These are phyloP conservation scores for Corythornis cristatus DNA, from an alignment of 2,113 vertebrate species.

Conservation along the genomic window DNA sequence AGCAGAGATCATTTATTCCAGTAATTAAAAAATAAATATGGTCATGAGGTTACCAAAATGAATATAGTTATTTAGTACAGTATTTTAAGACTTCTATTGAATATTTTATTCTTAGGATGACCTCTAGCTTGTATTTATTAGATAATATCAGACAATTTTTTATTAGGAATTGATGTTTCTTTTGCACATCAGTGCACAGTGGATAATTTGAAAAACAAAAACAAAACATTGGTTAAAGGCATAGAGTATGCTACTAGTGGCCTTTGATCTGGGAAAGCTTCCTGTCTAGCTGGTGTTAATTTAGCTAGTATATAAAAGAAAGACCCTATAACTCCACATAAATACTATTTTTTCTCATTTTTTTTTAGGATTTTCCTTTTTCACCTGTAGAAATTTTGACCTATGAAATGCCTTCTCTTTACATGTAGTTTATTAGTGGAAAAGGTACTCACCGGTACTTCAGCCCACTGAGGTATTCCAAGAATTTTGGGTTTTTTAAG, in stretches of 20 bases:
- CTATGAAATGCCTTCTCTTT: background rate
- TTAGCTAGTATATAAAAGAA: slow-evolving; percentile 16
- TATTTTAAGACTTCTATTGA: slow-evolving; percentile 34
- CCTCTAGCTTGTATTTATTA: slow-evolving; percentile 45
- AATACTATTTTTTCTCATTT: background rate
- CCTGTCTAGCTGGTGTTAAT: slow-evolving; percentile 32
- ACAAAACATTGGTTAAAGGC: slow-evolving; percentile 8
- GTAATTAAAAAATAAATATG: slow-evolving; percentile 70
- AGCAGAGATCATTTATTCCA: slow-evolving; percentile 63
- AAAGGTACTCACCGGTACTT: background rate
- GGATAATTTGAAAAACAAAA: slow-evolving; percentile 25
- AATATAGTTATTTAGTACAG: slow-evolving; percentile 57
- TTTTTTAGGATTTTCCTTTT: slow-evolving; percentile 28
- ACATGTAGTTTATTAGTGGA: background rate
- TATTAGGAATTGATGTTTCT: slow-evolving; percentile 53
- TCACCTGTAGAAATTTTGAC: background rate
- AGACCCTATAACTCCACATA: background rate
- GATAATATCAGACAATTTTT: slow-evolving; percentile 50
- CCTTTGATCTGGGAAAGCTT: slow-evolving; percentile 63
- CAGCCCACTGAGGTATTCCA: background rate
- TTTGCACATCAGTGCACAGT: slow-evolving; percentile 11
- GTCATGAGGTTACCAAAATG: slow-evolving; percentile 16
- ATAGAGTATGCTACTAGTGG: slow-evolving; percentile 16
- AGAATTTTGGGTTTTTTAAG: background rate
- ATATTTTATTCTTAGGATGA: slow-evolving; percentile 35